A percentile compares a stretch with the other conserved stretches of the same genome.
Evolutionary conservation across 2,113 vertebrate genomes (phyloP).

Genomic region (Neodontobutis hainanensis): DNA sequence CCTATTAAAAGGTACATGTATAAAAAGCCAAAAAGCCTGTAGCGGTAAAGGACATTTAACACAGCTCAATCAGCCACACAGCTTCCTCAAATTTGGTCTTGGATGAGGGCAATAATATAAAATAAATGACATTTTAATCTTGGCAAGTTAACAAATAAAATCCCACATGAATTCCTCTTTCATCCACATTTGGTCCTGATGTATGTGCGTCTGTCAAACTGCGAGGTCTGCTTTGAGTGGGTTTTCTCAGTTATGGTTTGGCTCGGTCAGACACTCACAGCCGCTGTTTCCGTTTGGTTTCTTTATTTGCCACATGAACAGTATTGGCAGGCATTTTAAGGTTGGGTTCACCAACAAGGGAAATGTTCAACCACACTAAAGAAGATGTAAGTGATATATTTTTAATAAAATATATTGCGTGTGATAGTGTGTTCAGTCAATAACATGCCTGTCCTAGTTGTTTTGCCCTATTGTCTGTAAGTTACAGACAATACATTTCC

Average conservation of each 20-base stretch:
- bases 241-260: conserved; percentile 59
- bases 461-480: too few relatives aligned
- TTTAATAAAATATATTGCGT: too few relatives aligned
- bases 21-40: conserved; percentile 39
- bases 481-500: too few relatives aligned
- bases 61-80: neutral
- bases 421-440: too few relatives aligned
- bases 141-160: conserved; percentile 53
- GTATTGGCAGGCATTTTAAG: conserved; percentile 34
- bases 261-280: conserved; percentile 43
- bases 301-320: conserved; percentile 50
- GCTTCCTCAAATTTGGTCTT: neutral
- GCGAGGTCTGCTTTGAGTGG: conserved; percentile 52
- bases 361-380: too few relatives aligned
- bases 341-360: neutral
- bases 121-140: conserved; percentile 35
- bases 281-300: conserved; percentile 41
- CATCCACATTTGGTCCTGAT: conserved; percentile 42
- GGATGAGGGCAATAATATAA: conserved; percentile 11
- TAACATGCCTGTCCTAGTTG: too few relatives aligned
- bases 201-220: conserved; percentile 39
- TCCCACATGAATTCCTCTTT: conserved; percentile 26
- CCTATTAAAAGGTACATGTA: conserved; percentile 22
- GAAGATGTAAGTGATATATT: too few relatives aligned
- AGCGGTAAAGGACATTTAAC: conserved; percentile 49